phyloP scores from a whole-genome alignment of 2,888 invertebrate species.

The Pteria penguin region DNA sequence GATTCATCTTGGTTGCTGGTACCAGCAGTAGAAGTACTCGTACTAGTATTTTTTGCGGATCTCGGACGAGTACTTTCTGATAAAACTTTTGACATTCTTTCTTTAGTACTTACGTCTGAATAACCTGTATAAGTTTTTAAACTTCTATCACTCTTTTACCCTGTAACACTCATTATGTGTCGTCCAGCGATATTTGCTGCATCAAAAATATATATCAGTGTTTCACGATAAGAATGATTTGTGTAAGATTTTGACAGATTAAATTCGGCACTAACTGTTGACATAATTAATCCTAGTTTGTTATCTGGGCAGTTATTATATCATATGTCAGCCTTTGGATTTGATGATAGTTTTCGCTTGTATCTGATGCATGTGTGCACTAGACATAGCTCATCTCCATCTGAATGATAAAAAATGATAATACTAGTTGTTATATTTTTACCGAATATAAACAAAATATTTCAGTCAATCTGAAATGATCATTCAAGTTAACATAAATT shows the following conservation, averaged over 20 bases:
- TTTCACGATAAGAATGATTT: constrained; percentile 3
- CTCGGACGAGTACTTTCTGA: neutral
- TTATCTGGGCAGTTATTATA: constrained; percentile 8
- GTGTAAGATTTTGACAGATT: constrained; percentile 1
- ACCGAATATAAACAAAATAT: no score
- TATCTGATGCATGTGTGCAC: constrained; percentile 3
- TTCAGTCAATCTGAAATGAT: no score
- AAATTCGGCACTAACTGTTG: neutral
- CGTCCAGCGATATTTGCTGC: neutral
- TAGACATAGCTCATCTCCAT: constrained; percentile 9
- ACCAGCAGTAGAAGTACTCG: neutral
- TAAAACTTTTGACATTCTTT: neutral
- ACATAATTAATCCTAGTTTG: constrained; percentile 7
- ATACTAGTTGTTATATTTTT: no score
- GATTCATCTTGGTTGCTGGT: neutral
- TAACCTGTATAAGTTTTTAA: neutral
- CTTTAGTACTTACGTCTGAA: neutral
- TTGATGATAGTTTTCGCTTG: neutral
- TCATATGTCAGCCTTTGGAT: neutral
- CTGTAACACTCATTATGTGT: neutral
- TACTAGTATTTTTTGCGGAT: neutral
- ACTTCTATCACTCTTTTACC: neutral
- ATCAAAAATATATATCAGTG: constrained; percentile 7
- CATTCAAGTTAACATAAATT: neutral
- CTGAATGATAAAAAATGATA: constrained; percentile 4